A percentile compares a stretch with the other conserved stretches of the same genome.
Evolutionary conservation across 30 jellyfish, hydroid and myxozoan species (phyloP).

Genomic region (Cassiopea xamachana): DNA sequence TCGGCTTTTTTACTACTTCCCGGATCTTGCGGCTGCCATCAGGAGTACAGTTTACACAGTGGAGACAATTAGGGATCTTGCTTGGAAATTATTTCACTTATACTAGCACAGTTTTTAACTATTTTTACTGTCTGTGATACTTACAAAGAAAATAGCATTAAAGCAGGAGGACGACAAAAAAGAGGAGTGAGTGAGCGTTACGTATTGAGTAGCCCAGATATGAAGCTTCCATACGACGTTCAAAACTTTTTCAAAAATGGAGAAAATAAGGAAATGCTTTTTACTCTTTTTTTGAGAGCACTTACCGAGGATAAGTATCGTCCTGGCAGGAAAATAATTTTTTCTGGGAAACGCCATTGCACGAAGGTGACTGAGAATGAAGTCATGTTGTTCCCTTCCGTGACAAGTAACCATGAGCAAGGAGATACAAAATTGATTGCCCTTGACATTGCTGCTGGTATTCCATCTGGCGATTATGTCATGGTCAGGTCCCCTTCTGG

Average conservation of each 20-base stretch:
- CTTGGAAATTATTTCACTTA: slow-evolving; percentile 14
- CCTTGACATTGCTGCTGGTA: slow-evolving; percentile 24
- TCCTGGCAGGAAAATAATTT: slow-evolving; percentile 17
- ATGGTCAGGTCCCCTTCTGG: slow-evolving; percentile 59
- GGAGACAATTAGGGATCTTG: slow-evolving; percentile 29
- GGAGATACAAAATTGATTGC: slow-evolving; percentile 2
- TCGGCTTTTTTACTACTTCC: slow-evolving; percentile 1
- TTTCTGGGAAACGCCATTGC: slow-evolving; percentile 14
- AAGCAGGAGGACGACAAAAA: slow-evolving; percentile 18
- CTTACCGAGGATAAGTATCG: not conserved
- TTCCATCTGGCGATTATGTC: slow-evolving; percentile 38
- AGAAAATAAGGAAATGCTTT: slow-evolving; percentile 44
- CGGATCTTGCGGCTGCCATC: slow-evolving; percentile 47
- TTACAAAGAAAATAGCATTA: slow-evolving; percentile 15
- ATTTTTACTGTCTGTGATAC: slow-evolving; percentile 37
- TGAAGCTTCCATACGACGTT: slow-evolving; percentile 35
- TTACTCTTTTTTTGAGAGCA: slow-evolving; percentile 19
- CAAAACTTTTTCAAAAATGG: slow-evolving; percentile 25
- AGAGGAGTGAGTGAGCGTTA: slow-evolving; percentile 55
- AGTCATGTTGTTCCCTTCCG: not conserved
- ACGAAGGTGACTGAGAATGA: slow-evolving; percentile 25
- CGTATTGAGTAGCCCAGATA: slow-evolving; percentile 24
- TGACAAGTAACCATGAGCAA: no score
- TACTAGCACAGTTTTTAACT: slow-evolving; percentile 8
- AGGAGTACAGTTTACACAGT: slow-evolving; percentile 2